Conservation (phyloP, 2,113 vertebrate genomes). For the Brienomyrus brachyistius region DNA sequence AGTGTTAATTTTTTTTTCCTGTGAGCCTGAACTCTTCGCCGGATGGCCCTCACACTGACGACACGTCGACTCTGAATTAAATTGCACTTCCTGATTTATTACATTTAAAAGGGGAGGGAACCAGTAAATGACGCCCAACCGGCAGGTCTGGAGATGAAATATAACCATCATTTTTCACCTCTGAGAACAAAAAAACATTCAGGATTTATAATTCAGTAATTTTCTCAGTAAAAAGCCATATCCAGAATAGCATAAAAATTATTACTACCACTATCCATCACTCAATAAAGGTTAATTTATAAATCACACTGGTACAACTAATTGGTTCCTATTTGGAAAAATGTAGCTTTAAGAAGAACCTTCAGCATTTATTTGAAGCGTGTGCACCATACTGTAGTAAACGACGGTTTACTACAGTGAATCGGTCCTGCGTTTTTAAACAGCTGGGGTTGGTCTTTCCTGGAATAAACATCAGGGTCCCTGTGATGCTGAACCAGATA, state of each 20-base stretch:
- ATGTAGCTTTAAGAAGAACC: background rate
- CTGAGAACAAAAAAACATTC: background rate
- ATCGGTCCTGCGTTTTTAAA: background rate
- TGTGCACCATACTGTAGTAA: background rate
- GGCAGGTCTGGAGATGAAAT: background rate
- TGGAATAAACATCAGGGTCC: background rate
- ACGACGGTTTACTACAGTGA: background rate
- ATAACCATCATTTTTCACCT: background rate
- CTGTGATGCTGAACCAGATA: background rate
- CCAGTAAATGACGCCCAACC: background rate
- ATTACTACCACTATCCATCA: background rate
- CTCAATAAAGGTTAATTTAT: background rate
- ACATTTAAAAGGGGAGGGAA: background rate
- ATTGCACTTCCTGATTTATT: background rate
- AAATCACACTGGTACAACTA: background rate
- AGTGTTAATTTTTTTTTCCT: background rate
- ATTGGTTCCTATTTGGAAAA: background rate
- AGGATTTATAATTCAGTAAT: background rate
- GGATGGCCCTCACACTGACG: background rate
- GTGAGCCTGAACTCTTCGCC: background rate
- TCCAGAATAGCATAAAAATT: background rate
- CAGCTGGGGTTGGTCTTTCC: background rate
- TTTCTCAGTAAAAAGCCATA: background rate
- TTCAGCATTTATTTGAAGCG: background rate
- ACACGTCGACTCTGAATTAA: background rate